Evolutionary conservation across 1,140 invertebrate species (phyloP).

Genomic region (Drosophila insularis): DNA sequence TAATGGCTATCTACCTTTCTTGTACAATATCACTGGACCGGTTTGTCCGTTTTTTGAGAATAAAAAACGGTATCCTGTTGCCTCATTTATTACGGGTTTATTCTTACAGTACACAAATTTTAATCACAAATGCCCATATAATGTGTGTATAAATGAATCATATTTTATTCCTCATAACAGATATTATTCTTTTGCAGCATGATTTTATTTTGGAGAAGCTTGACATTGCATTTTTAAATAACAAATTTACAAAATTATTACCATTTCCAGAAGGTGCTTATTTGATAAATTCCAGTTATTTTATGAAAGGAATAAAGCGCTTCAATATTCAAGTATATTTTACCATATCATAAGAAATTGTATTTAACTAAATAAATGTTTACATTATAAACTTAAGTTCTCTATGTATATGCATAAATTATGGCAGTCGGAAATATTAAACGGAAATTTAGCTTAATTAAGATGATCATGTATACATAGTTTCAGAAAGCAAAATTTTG

Average conservation of each 20-base stretch:
- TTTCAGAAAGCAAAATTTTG: no score
- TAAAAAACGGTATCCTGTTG: not conserved
- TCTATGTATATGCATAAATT: no score
- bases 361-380: no score
- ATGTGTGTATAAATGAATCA: not conserved
- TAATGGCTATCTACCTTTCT: not conserved
- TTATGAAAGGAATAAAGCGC: not conserved
- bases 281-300: not conserved
- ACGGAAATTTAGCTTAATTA: no score
- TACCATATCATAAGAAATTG: not conserved
- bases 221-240: not conserved
- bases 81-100: not conserved
- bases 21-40: not conserved
- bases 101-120: not conserved
- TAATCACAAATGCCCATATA: not conserved
- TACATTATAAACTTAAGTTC: no score
- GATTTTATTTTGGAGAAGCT: not conserved
- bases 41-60: not conserved
- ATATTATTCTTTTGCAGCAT: not conserved
- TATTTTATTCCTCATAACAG: not conserved
- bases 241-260: not conserved
- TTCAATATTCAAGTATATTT: not conserved
- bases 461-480: no score
- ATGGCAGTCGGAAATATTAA: no score
- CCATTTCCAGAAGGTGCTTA: not conserved